Evolutionary conservation across 35 echinoderm and acorn worm genomes (phyloP).

Genomic region (Stichopus chloronotus): DNA sequence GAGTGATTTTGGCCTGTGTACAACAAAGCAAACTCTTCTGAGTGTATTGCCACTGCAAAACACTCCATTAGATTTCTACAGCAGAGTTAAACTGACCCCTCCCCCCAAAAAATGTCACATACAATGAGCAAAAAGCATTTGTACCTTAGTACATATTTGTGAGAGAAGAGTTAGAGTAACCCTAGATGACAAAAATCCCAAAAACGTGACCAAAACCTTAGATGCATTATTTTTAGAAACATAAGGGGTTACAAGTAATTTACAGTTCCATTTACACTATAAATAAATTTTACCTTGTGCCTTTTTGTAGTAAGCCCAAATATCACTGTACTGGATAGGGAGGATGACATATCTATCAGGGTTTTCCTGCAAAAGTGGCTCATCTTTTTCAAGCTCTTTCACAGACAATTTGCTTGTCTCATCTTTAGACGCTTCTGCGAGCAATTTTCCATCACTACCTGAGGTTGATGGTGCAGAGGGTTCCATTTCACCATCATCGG

Average conservation of each 20-base stretch:
- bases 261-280: too few species aligned
- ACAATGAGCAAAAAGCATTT: too few species aligned
- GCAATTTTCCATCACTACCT: too few species aligned
- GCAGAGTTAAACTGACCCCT: too few species aligned
- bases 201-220: too few species aligned
- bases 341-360: slow-evolving; percentile 79
- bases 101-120: too few species aligned
- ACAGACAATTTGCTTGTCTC: background rate
- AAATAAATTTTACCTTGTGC: slow-evolving; percentile 70
- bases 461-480: background rate
- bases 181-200: too few species aligned
- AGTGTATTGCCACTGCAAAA: background rate
- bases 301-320: slow-evolving; percentile 95
- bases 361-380: slow-evolving; percentile 77
- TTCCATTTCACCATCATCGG: background rate
- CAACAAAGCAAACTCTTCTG: background rate
- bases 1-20: background rate
- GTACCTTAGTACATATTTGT: too few species aligned
- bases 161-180: too few species aligned
- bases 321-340: slow-evolving; percentile 86
- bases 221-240: too few species aligned
- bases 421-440: background rate
- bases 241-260: too few species aligned
- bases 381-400: slow-evolving; percentile 50
- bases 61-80: background rate